Base-by-base conservation (phyloP, 1,140 invertebrate species). In the Akabosia matsudoensis region DNA sequence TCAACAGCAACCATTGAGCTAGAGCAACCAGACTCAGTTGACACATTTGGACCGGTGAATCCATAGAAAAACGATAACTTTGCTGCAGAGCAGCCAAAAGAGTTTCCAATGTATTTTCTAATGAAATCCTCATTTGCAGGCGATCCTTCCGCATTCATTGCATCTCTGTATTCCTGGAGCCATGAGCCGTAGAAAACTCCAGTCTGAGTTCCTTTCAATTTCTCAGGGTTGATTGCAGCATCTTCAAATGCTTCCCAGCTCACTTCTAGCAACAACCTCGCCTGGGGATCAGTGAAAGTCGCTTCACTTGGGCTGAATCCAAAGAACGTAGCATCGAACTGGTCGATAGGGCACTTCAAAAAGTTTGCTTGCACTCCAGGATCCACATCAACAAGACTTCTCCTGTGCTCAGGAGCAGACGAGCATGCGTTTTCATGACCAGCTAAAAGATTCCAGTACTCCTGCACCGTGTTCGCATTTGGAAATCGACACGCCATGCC, bases 11-110 rank as follows among this genome's bases (percentile, higher is more conserved):
- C 89, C 74, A 95, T 86, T 76, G 93, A 94, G 33, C 94, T 96
- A 61, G 93, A 95, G 85, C 95, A 97, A 7, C 95, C 94, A 16
- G 93, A 92, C 83, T 98, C 96, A 0, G 96, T 87, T 4, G 91
- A 86, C 84, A 91, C 92, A 71, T 93, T 96, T 0, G 94, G 94
- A 73, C 90, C 90, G 88, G 81, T 52, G 82, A 70, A 33, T 30
- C 33, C 67, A 70, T 31, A 70, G 24, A 70, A 70, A 24, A 31
- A 33, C 1, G 67, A 70, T 26, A 70, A 16, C 24, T 33, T 70
- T 70, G 67, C 67, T 70, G 67, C 33, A 2, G 33, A 33, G 67
- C 28, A 33, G 3, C 67, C 67, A 30, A 70, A 33, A 30, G 16
- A 14, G 24, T 70, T 70, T 13, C 67, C 67, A 30, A 70, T 4